Evolutionary conservation across 2,797 vertebrate species (phyloP), one percentile per base, ranked within the genome.

Genomic region (Numenius phaeopus): DNA sequence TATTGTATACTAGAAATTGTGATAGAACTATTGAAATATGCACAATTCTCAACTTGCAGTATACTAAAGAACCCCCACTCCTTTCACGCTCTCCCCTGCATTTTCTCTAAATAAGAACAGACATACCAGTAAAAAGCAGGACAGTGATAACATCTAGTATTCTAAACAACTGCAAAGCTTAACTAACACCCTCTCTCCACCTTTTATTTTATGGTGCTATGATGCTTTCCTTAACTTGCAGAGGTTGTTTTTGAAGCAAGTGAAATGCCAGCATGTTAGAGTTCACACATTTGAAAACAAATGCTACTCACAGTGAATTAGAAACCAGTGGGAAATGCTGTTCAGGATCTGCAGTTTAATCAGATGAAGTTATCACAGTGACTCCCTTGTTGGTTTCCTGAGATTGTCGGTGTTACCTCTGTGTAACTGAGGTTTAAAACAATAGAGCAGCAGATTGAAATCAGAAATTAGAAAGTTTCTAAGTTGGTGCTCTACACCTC

Each of bases 321-420:
- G 57, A 90, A 95, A 57, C 37, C 54, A 80, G 32, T 83, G 77
- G 92, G 85, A 92, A 94, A 92, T 50, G 34, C 59, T 94, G 61
- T 69, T 52, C 93, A 86, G 85, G 81, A 93, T 97, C 94, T 96
- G 94, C 30, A 62, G 67, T 95, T 92, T 89, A 94, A 97, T 87
- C 84, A 91, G 87, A 96, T 94, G 78, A 66, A 66, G 64, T 94
- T 86, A 89, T 90, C 78, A 80, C 52, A 90, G 75, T 75, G 88
- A 94, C 75, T 85, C 81, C 17, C 18, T 59, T 85, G 61, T 62
- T 91, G 76, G 54, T 89, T 97, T 95, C 88, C 79, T 92, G 80
- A 95, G 44, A 80, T 71, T 95, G 94, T 70, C 65, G 78, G 57
- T 69, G 88, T 91, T 93, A 93, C 66, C 59, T 94, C 47, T 90